Evolutionary conservation across 2,888 invertebrate species (phyloP).

Genomic region (Andrena haemorrhoa): DNA sequence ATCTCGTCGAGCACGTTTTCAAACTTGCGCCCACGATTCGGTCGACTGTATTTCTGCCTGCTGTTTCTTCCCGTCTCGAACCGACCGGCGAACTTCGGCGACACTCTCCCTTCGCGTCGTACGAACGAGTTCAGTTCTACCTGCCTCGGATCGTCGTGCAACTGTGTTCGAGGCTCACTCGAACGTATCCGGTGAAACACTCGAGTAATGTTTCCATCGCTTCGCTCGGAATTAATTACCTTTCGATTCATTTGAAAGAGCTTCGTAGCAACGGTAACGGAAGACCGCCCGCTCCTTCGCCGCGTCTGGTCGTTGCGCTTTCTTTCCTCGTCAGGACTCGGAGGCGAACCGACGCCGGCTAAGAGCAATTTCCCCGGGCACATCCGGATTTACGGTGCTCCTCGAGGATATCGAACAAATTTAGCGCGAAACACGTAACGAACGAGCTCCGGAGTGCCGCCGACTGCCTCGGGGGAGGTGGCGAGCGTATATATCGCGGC

Average conservation of each 20-base stretch:
- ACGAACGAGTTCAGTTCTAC: neutral
- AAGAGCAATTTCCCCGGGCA: constrained; percentile 69
- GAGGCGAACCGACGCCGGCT: constrained; percentile 58
- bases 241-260: constrained; percentile 34
- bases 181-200: neutral
- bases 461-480: constrained; percentile 29
- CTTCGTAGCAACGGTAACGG: constrained; percentile 7
- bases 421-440: constrained; percentile 80
- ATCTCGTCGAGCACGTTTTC: constrained; percentile 69
- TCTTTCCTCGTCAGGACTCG: constrained; percentile 41
- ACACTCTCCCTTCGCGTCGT: neutral
- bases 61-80: neutral
- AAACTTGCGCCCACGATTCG: constrained; percentile 61
- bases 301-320: constrained; percentile 14
- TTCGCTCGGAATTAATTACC: constrained; percentile 38
- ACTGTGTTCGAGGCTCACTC: neutral
- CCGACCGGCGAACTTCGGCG: neutral
- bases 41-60: constrained; percentile 40
- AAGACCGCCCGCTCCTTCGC: constrained; percentile 33
- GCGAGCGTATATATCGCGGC: constrained; percentile 47
- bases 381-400: constrained; percentile 67
- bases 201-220: neutral
- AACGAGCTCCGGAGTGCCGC: constrained; percentile 67
- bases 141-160: neutral
- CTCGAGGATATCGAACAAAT: constrained; percentile 76